Evolutionary conservation across 2,797 vertebrate species (phyloP).

Genomic region (Amblyraja radiata): DNA sequence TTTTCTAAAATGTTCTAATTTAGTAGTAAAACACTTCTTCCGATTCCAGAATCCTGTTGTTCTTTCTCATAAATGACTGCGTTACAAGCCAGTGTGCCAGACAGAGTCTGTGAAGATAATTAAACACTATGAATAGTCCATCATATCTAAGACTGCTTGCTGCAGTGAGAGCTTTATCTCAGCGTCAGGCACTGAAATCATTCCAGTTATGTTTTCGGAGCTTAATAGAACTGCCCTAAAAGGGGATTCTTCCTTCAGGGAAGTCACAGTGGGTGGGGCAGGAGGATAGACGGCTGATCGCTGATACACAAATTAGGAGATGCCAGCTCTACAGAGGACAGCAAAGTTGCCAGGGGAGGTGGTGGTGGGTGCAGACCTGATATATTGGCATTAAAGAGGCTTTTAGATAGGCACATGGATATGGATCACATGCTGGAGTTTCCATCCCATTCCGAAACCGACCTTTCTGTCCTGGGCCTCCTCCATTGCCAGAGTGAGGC

Average conservation of each 20-base stretch:
- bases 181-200: background rate
- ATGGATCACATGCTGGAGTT: no score
- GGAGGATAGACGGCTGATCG: no score
- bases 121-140: background rate
- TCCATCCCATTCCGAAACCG: no score
- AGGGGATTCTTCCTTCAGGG: background rate
- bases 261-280: no score
- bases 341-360: no score
- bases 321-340: no score
- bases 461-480: no score
- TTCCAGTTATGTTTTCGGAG: background rate
- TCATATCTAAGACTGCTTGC: background rate
- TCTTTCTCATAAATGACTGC: background rate
- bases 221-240: background rate
- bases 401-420: no score
- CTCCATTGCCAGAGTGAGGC: no score
- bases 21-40: constrained; percentile 6
- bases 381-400: no score
- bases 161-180: background rate
- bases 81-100: background rate
- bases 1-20: constrained; percentile 28
- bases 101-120: background rate
- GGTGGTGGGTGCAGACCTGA: no score
- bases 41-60: constrained; percentile 13
- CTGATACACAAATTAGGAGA: no score